Evolutionary conservation across 2,888 invertebrate genomes (phyloP).

Genomic region (Drosophila stalkeri): DNA sequence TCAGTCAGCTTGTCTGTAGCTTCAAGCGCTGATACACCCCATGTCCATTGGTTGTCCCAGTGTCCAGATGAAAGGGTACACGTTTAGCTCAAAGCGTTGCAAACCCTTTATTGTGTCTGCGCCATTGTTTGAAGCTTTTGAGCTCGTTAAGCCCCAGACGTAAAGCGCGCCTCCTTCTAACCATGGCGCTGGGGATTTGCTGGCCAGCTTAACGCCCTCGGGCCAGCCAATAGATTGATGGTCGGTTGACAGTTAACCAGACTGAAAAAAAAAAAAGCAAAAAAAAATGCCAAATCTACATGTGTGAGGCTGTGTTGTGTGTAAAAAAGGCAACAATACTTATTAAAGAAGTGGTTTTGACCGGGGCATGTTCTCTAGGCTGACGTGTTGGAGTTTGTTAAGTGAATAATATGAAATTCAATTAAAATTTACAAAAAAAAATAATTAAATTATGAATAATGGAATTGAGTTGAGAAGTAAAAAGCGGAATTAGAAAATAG

Average conservation of each 20-base stretch:
- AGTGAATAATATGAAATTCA: neutral
- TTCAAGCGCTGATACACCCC: conserved; percentile 42
- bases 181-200: conserved; percentile 59
- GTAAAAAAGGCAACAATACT: conserved; percentile 15
- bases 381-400: neutral
- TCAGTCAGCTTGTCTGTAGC: conserved; percentile 53
- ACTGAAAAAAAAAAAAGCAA: conserved; percentile 54
- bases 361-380: conserved; percentile 7
- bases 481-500: too few relatives aligned
- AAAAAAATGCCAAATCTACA: conserved; percentile 53
- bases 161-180: conserved; percentile 63
- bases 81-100: conserved; percentile 62
- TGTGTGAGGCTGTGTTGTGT: conserved; percentile 2
- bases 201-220: conserved; percentile 65
- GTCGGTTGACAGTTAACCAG: conserved; percentile 69
- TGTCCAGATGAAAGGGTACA: conserved; percentile 67
- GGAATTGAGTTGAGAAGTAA: too few relatives aligned
- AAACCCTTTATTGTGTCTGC: conserved; percentile 71
- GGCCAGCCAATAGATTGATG: conserved; percentile 71
- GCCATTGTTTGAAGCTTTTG: conserved; percentile 66
- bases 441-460: neutral
- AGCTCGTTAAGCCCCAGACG: conserved; percentile 66
- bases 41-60: conserved; percentile 27
- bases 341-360: conserved; percentile 4
- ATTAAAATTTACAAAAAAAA: neutral